Conservation (phyloP, 2,113 vertebrate genomes). For the Hiodon tergisus region DNA sequence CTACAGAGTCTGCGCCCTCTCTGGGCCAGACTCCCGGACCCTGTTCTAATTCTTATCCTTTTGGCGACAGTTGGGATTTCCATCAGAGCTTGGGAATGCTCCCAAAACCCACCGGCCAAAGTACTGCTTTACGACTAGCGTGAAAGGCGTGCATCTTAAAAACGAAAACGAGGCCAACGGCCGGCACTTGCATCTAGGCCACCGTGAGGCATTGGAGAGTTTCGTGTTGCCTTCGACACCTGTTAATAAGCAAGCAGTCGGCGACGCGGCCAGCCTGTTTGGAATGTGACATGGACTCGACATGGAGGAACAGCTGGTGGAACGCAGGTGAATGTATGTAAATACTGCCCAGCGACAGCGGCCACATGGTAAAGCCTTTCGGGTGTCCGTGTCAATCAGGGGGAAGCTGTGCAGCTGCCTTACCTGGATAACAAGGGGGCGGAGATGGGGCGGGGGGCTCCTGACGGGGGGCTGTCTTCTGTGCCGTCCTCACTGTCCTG, state of each 20-base stretch:
- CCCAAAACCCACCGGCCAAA: too few species aligned
- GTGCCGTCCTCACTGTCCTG: slow-evolving; percentile 77
- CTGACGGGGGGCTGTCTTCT: slow-evolving; percentile 59
- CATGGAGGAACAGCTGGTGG: background rate
- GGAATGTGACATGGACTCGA: slow-evolving; percentile 14
- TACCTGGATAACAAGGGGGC: slow-evolving; percentile 37
- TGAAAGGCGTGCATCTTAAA: too few species aligned
- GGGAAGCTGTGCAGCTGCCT: background rate
- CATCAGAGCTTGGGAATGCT: too few species aligned
- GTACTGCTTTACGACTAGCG: too few species aligned
- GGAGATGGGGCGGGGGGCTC: slow-evolving; percentile 33
- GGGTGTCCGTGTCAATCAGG: background rate
- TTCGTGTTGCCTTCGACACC: background rate
- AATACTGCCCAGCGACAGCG: background rate
- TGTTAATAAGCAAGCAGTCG: background rate
- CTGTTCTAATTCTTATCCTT: too few species aligned
- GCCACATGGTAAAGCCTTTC: too few species aligned
- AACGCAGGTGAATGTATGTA: background rate
- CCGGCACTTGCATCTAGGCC: too few species aligned
- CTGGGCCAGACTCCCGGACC: too few species aligned
- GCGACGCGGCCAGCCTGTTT: background rate
- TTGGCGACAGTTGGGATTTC: too few species aligned
- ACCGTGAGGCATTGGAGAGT: too few species aligned
- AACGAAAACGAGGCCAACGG: too few species aligned
- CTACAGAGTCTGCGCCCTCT: too few species aligned